Evolutionary conservation across 2,113 vertebrate genomes (phyloP), one percentile per base, ranked within the genome.

Genomic region (Triplophysa rosa): DNA sequence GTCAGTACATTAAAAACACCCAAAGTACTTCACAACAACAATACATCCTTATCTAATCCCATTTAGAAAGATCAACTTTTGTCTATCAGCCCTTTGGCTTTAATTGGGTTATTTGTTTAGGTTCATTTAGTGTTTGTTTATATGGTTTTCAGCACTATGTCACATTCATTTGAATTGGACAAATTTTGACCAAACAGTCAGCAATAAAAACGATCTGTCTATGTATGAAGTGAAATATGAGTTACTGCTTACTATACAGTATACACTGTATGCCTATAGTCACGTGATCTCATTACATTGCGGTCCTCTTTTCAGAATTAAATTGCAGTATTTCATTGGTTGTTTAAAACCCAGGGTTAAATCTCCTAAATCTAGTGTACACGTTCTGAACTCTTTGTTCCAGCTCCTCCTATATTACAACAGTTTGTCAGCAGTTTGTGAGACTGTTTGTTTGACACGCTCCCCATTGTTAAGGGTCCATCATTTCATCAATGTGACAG

Each of bases 341-440:
- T 45, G 1, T 47, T 56, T n/a, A n/a, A n/a, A 56, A 6, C 1
- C 17, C 16, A 37, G 49, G 9, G 68, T 71, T n/a, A 56, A n/a
- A 71, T 1, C 2, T 16, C 10, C 10, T 8, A 59, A 37, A 49
- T 17, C 8, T 29, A 42, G 13, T 42, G 40, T 42, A 72, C 61
- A 47, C 56, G 37, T 21, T 47, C 64, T 70, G 87, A 67, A 86
- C 74, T 1, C 10, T 1, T 24, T 37, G 86, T 87, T 87, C 84
- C 76, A 80, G 26, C 69, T 19, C 65, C 56, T 79, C 71, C 3
- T 47, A 26, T 0, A 58, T n/a, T 68, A 49, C 67, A 71, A 54
- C 0, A 3, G 76, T 77, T 33, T 0, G 85, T 90, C 89, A 91
- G 89, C 91, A 87, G 13, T 73, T 90, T 85, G 29, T 0, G 13